Base-by-base conservation (phyloP, 1,140 invertebrate species). In the Branchinecta lynchi region DNA sequence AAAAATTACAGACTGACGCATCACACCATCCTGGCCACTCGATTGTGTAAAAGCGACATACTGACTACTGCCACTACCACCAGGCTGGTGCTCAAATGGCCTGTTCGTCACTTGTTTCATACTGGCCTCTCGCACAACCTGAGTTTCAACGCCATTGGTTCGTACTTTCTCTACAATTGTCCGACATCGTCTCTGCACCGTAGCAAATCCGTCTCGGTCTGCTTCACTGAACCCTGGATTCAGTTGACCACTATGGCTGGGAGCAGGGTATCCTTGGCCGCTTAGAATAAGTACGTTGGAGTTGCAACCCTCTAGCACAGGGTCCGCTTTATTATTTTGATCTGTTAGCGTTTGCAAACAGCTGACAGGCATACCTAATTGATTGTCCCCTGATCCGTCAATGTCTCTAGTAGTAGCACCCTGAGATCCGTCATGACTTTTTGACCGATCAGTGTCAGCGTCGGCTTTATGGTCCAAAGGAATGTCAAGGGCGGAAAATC, bases 1-100 rank as follows among this genome's bases (percentile, higher is more conserved):
- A 46, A 72, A 72, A n/a, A 70, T 72, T n/a, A 72, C 70, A 66
- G 70, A 71, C 66, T 72, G 71, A 17, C 68, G 45, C 15, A 66
- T 70, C 3, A 51, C 68, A 8, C 68, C 70, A 44, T 71, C 67
- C 21, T 12, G 32, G 67, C 15, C 60, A 21, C 68, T 70, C n/a
- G 68, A 51, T 67, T 71, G 70, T 7, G 68, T 69, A 32, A 71
- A 71, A 44, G 68, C 67, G 9, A 71, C 70, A 43, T 66, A 51
- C n/a, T 71, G 70, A 10, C 45, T 43, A 44, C 66, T 60, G 32
- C 32, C 32, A 20, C 51, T 60, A 3, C 12, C 51, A 60, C 51
- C 51, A 1, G 51, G 51, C 17, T 60, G 51, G 5, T 32, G 1
- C 12, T 60, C 51, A 60, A 60, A 60, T 60, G 12, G 51, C 65